A percentile compares a stretch with the other conserved stretches of the same genome.
These are phyloP conservation scores for Poeciliopsis retropinna DNA, from an alignment of 2,113 vertebrate species.

Conservation along the genomic window DNA sequence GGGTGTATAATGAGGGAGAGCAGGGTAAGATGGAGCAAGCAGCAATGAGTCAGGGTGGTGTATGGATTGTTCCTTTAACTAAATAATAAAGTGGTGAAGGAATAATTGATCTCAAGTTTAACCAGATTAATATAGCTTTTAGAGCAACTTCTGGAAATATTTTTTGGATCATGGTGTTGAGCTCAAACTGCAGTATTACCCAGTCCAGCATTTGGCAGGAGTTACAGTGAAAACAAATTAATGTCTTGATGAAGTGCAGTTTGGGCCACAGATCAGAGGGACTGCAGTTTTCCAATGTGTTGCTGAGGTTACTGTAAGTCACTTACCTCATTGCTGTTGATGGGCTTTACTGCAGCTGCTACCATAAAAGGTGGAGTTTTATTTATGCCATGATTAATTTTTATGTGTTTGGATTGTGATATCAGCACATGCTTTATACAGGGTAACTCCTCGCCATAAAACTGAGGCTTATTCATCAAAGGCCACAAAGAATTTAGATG, in stretches of 20 bases:
- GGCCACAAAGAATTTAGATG: background rate
- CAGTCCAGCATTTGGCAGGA: background rate
- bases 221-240: constrained; percentile 10
- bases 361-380: constrained; percentile 20
- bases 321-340: constrained; percentile 4
- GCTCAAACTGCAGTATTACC: background rate
- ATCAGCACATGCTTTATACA: constrained; percentile 17
- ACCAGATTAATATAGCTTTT: background rate
- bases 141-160: background rate
- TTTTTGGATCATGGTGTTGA: background rate
- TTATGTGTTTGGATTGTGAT: constrained; percentile 25
- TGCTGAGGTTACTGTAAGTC: background rate
- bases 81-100: background rate
- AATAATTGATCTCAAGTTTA: background rate
- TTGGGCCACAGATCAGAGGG: background rate
- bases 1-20: constrained; percentile 4
- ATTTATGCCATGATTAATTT: constrained; percentile 38
- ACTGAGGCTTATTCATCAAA: constrained; percentile 3
- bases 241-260: constrained; percentile 20
- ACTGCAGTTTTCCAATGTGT: background rate
- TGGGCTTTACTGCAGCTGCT: constrained; percentile 29
- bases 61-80: background rate
- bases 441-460: constrained; percentile 10
- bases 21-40: no score
- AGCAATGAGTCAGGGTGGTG: background rate